Evolutionary conservation across 2,113 vertebrate species (phyloP), one percentile per base, ranked within the genome.

Genomic region (Oophaga pumilio): DNA sequence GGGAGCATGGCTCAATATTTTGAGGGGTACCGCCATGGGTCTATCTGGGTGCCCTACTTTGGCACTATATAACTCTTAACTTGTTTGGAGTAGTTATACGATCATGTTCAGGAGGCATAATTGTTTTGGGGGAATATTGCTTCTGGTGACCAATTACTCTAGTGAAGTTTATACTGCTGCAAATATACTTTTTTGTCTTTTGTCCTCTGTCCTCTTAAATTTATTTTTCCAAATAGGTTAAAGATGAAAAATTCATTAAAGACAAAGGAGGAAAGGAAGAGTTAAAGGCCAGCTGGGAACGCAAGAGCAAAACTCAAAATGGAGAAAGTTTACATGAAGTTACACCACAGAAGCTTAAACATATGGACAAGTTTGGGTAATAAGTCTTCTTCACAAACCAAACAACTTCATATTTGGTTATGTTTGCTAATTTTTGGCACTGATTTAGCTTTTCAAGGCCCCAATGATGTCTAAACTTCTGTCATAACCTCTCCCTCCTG

Each of bases 281-380:
- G 73, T 90, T 93, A 6, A 95, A 94, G 85, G 93, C 95, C 57
- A 88, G 94, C 89, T 94, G 94, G 94, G 95, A 95, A 89, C 91
- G 91, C 20, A 96, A 96, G 92, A 89, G 91, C 83, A 96, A 97
- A 91, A 93, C 96, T 17, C 97, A 97, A 91, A 99, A 99, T 0
- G 97, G 98, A 90, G 96, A 94, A 49, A 90, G 93, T 20, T 87
- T 95, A 89, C 93, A 94, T 18, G 97, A 97, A 79, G 92, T 95
- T 59, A 89, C 92, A 24, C 87, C 93, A 49, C 91, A 95, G 85
- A 97, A 97, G 90, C 96, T 97, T 85, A 97, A 96, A 93, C 94
- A 96, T 89, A 92, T 95, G 0, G 98, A 99, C 93, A 97, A 97
- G 89, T 94, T 93, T 92, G 97, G 98, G 98, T 99, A 89, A 95